Evolutionary conservation across 92 coral and sea anemone genomes (phyloP).

Genomic region (Micromussa lordhowensis): DNA sequence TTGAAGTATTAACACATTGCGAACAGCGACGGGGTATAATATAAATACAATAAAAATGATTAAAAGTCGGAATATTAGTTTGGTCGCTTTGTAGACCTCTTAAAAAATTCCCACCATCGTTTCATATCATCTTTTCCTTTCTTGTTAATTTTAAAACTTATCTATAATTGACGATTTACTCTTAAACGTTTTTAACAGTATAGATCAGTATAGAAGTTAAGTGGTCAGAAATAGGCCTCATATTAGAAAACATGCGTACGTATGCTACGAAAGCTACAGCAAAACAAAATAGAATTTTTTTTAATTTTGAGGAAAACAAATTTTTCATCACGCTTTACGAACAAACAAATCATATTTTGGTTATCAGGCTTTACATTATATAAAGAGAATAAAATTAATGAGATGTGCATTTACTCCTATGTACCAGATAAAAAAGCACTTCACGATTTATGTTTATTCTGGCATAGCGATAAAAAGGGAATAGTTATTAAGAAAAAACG

Average conservation of each 20-base stretch:
- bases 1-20: not conserved
- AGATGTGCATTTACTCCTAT: not conserved
- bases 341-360: not conserved
- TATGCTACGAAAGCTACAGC: too few species aligned
- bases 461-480: not conserved
- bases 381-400: not conserved
- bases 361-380: not conserved
- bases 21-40: not conserved
- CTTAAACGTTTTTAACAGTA: not conserved
- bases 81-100: not conserved
- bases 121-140: not conserved
- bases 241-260: too few species aligned
- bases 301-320: not conserved
- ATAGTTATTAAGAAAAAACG: not conserved
- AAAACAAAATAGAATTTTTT: too few species aligned
- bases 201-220: not conserved
- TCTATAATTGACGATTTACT: not conserved
- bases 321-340: not conserved
- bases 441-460: not conserved
- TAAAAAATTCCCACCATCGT: not conserved
- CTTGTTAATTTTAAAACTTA: not conserved
- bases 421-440: not conserved
- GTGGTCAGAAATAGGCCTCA: not conserved
- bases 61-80: not conserved
- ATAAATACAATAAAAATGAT: not conserved